Evolutionary conservation across 2,888 invertebrate genomes (phyloP), one percentile per base, ranked within the genome.

Genomic region (Drosophila macrospina): DNA sequence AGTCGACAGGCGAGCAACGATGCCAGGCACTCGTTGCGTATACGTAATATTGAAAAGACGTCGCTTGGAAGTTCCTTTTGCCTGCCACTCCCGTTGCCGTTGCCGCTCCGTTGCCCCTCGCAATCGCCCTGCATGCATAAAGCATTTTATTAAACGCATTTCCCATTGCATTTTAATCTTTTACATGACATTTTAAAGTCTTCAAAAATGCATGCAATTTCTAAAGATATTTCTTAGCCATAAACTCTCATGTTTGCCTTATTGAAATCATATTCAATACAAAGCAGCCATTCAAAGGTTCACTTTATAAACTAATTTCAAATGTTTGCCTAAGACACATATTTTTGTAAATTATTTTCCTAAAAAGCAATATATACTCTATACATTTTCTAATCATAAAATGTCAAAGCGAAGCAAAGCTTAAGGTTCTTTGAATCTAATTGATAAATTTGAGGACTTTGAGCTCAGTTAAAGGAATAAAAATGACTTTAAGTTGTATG

Each of bases 11-110:
- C 68, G 42, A 34, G 20, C 56, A 57, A 39, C 39, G 52, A 45
- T 20, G 47, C 56, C 62, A 10, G 59, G 16, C 57, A 36, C 59
- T 52, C 76, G 57, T 3, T 78, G 69, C 80, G 83, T 80, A 83
- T 86, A 74, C 72, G 69, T 76, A 62, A 83, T 86, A 76, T 78
- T 62, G 67, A 28, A 67, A 67, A 47, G 47, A 60, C 65, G 69
- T 56, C 63, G 59, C 64, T 56, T 44, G 56, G 37, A 45, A 66
- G 50, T 54, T 65, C 48, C 57, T 62, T 70, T 63, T 42, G 56
- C 67, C 44, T 30, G 52, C 24, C 51, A 15, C 37, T 51, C 30
- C 45, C 11, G 8, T 47, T 47, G 32, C 8, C 42, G 1, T 41
- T 51, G 42, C 42, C 52, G 8, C 54, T 15, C 8, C 42, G 1